Conservation (phyloP, 2,113 vertebrate species). For the Xyrauchen texanus region DNA sequence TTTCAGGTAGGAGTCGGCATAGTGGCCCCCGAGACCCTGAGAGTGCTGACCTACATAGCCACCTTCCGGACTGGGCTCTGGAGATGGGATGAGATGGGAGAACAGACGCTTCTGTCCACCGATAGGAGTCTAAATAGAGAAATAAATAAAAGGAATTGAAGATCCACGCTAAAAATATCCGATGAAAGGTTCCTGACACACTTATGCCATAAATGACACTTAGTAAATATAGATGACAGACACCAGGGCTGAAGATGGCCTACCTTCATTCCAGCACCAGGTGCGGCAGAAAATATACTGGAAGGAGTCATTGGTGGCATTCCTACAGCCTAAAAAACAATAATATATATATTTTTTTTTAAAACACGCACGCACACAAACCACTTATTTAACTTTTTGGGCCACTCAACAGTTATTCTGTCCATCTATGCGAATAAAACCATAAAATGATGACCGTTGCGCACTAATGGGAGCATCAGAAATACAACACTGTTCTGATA, state of each 20-base stretch:
- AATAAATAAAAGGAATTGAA: background rate
- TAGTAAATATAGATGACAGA: conserved; percentile 10
- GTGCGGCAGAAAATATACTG: conserved; percentile 71
- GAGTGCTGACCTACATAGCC: conserved; percentile 92
- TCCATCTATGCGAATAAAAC: background rate
- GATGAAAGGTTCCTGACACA: background rate
- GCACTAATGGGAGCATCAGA: background rate
- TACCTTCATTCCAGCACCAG: conserved; percentile 80
- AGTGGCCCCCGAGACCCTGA: conserved; percentile 90
- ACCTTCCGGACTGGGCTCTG: conserved; percentile 89
- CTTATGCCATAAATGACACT: background rate
- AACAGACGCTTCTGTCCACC: conserved; percentile 87
- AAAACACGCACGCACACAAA: too few relatives aligned
- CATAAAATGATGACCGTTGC: background rate
- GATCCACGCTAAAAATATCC: background rate
- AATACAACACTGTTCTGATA: background rate
- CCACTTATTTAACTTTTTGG: conserved; percentile 77
- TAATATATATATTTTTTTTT: too few relatives aligned
- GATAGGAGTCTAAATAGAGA: conserved; percentile 77
- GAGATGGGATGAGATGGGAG: conserved; percentile 88
- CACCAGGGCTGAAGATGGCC: conserved; percentile 21
- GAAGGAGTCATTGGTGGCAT: conserved; percentile 78
- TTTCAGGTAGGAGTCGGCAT: conserved; percentile 92
- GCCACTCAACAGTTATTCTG: background rate
- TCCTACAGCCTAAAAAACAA: conserved; percentile 76